Evolutionary conservation across 2,888 invertebrate species (phyloP).

Genomic region (Drosophila barbarae): DNA sequence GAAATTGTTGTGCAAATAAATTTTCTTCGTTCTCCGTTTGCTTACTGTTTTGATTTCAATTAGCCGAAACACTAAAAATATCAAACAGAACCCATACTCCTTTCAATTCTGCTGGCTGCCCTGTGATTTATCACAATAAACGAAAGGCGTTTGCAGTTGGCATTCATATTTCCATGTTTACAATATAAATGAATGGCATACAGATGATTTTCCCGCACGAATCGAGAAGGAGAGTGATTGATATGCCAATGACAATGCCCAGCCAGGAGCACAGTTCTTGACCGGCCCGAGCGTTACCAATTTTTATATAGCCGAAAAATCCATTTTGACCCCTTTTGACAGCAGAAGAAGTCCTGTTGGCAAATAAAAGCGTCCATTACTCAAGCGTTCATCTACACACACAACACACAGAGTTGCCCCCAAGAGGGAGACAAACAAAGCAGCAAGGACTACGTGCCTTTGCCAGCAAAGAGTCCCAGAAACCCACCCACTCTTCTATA

Average conservation of each 20-base stretch:
- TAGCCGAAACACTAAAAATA: constrained; percentile 74
- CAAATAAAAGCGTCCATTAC: constrained; percentile 77
- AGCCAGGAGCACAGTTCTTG: constrained; percentile 46
- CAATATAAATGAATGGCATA: constrained; percentile 73
- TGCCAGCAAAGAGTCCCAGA: constrained; percentile 24
- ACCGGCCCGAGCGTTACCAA: constrained; percentile 33
- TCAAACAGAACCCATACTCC: constrained; percentile 45
- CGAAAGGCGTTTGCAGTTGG: constrained; percentile 31
- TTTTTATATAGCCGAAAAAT: constrained; percentile 55
- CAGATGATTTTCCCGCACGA: constrained; percentile 62
- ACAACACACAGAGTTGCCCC: constrained; percentile 5
- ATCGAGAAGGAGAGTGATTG: constrained; percentile 61
- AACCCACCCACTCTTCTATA: constrained; percentile 1
- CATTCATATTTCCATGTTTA: constrained; percentile 45
- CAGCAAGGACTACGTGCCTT: constrained; percentile 40
- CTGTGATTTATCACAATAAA: constrained; percentile 76
- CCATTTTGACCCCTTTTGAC: constrained; percentile 77
- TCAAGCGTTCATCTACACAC: constrained; percentile 54
- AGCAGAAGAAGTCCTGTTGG: constrained; percentile 48
- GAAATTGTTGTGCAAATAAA: constrained; percentile 57
- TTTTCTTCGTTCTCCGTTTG: constrained; percentile 15
- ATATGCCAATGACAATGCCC: constrained; percentile 59
- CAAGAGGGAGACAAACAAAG: constrained; percentile 57
- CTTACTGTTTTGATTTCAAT: constrained; percentile 69
- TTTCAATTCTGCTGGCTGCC: constrained; percentile 6